Evolutionary conservation across 2,797 vertebrate genomes (phyloP).

Genomic region (Xyrichtys novacula): DNA sequence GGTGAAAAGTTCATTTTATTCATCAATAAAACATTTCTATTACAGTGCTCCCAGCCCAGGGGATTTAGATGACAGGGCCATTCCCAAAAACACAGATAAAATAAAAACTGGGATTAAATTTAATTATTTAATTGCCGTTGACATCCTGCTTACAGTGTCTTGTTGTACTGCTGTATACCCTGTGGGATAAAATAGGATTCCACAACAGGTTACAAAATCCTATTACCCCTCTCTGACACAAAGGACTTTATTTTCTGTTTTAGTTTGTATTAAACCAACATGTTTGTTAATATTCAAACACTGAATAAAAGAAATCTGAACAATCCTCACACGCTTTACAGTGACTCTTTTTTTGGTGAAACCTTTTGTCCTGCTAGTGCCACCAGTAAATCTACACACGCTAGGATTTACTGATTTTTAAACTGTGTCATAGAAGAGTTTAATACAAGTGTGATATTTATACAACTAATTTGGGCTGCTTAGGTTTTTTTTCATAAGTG

Average conservation of each 20-base stretch:
- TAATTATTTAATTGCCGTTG: not conserved
- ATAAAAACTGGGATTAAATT: not conserved
- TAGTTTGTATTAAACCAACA: slow-evolving; percentile 25
- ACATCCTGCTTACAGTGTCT: not conserved
- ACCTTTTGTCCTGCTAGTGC: too few relatives aligned
- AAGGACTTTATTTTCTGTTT: slow-evolving; percentile 1
- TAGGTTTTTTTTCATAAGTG: too few relatives aligned
- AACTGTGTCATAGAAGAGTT: too few relatives aligned
- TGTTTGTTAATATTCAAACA: not conserved
- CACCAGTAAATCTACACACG: too few relatives aligned
- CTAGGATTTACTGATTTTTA: too few relatives aligned
- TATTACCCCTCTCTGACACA: slow-evolving; percentile 5
- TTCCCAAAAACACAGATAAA: not conserved
- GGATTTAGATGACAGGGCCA: not conserved
- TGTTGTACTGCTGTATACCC: not conserved
- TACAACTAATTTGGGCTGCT: too few relatives aligned
- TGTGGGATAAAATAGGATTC: not conserved
- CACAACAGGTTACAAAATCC: not conserved
- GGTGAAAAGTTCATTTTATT: not conserved
- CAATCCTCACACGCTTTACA: too few relatives aligned
- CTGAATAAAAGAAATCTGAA: not conserved
- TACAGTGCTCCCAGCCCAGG: not conserved
- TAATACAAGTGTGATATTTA: too few relatives aligned
- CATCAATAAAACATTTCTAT: not conserved
- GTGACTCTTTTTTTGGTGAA: too few relatives aligned